Conservation (phyloP, 1,140 invertebrate species). For the Atopsyche davidsoni region DNA sequence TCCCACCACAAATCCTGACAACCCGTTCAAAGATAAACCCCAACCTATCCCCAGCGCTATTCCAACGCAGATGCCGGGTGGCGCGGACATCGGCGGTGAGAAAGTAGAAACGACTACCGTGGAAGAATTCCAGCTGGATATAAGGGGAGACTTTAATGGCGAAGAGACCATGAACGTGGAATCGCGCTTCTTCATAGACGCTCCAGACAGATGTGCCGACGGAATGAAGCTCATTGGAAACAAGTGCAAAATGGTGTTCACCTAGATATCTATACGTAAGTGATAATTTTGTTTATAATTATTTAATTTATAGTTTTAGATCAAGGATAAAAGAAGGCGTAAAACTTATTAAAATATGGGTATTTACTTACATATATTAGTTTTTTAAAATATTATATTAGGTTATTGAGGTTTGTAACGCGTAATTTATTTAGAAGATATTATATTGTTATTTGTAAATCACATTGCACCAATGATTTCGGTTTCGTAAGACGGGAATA, state of each 20-base stretch:
- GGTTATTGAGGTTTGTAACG: too few relatives aligned
- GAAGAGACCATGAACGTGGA: background rate
- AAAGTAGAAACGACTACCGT: background rate
- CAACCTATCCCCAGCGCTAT: background rate
- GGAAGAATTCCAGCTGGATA: conserved; percentile 1
- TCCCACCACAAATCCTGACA: background rate
- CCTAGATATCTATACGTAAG: too few relatives aligned
- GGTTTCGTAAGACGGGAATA: too few relatives aligned
- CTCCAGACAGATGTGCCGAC: background rate
- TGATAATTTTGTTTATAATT: too few relatives aligned
- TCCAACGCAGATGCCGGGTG: background rate
- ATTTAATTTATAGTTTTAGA: too few relatives aligned
- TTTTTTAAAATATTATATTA: too few relatives aligned
- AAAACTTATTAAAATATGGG: too few relatives aligned
- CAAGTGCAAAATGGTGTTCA: background rate
- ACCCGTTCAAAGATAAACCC: background rate
- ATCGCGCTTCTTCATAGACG: conserved; percentile 6
- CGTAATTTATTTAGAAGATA: too few relatives aligned
- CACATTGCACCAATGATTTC: too few relatives aligned
- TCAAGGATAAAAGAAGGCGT: too few relatives aligned
- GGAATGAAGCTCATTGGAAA: background rate
- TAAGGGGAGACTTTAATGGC: background rate
- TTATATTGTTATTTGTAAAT: too few relatives aligned
- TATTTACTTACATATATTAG: too few relatives aligned
- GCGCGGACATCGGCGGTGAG: background rate